phyloP scores from a whole-genome alignment of 1,140 invertebrate genomes.

The Wasmannia auropunctata region DNA sequence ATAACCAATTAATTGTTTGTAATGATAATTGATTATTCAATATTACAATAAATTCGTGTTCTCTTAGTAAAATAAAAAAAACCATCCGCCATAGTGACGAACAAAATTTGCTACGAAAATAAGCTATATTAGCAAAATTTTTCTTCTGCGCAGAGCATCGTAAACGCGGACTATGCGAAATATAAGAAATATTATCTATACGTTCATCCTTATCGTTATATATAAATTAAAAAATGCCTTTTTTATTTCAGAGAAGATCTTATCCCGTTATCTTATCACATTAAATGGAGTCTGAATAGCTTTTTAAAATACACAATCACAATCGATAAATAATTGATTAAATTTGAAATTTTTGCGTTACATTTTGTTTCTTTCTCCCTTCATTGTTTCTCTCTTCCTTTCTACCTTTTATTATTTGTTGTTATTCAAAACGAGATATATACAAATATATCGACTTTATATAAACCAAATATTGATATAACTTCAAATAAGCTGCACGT shows the following conservation, averaged over 20 bases:
- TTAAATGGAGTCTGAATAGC: conserved; percentile 24
- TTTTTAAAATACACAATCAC: conserved; percentile 13
- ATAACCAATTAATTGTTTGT: no score
- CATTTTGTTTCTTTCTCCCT: not conserved
- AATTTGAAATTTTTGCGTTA: not conserved
- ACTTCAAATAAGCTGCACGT: not conserved
- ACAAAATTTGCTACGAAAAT: not conserved
- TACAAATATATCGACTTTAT: not conserved
- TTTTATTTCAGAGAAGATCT: conserved; percentile 46
- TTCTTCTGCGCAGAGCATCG: not conserved
- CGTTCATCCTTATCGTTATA: not conserved
- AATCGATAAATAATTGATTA: not conserved
- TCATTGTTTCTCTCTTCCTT: not conserved
- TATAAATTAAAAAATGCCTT: not conserved
- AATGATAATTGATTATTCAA: no score
- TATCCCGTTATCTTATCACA: no score
- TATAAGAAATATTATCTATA: not conserved
- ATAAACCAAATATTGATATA: not conserved
- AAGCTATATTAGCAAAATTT: not conserved
- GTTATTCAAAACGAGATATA: not conserved
- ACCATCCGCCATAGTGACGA: no score
- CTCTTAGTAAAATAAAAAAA: no score
- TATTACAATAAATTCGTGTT: no score
- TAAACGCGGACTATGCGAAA: not conserved
- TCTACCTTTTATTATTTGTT: not conserved